These are phyloP conservation scores for Melanostoma mellinum DNA, from an alignment of 2,888 invertebrate genomes.

Conservation along the genomic window DNA sequence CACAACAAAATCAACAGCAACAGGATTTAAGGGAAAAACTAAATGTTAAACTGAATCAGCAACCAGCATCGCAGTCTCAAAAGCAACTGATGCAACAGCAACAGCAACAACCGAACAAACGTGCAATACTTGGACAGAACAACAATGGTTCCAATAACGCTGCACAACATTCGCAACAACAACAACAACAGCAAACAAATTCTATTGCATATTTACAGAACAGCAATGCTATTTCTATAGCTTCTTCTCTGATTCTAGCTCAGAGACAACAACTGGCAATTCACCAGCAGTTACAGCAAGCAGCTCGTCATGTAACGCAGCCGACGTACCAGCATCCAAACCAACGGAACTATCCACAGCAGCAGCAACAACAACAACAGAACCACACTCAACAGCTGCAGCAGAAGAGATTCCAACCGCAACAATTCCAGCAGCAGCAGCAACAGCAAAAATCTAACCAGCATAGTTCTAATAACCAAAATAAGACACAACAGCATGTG, in stretches of 20 bases:
- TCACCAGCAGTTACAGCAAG: slow-evolving; percentile 64
- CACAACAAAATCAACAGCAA: slow-evolving; percentile 61
- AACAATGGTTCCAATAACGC: slow-evolving; percentile 71
- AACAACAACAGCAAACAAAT: slow-evolving; percentile 35
- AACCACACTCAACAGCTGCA: slow-evolving; percentile 25
- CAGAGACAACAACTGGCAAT: slow-evolving; percentile 66
- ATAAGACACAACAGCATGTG: slow-evolving; percentile 21
- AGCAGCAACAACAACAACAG: slow-evolving; percentile 33
- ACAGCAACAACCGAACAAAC: slow-evolving; percentile 62
- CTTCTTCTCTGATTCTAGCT: slow-evolving; percentile 73
- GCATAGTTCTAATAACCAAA: slow-evolving; percentile 7
- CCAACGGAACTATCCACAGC: slow-evolving; percentile 41
- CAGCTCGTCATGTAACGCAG: slow-evolving; percentile 49
- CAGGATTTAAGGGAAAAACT: slow-evolving; percentile 53
- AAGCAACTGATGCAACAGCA: slow-evolving; percentile 71
- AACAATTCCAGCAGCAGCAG: slow-evolving; percentile 49
- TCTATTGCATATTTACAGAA: slow-evolving; percentile 64
- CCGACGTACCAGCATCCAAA: slow-evolving; percentile 33
- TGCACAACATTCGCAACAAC: slow-evolving; percentile 30
- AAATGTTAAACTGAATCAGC: slow-evolving; percentile 46
- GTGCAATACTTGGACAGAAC: slow-evolving; percentile 77
- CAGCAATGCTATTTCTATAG: slow-evolving; percentile 71
- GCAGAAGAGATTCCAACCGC: slow-evolving; percentile 14
- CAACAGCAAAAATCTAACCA: slow-evolving; percentile 24
- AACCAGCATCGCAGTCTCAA: slow-evolving; percentile 55